Conservation (phyloP, 2,888 invertebrate species). For the Morinoia aosen region DNA sequence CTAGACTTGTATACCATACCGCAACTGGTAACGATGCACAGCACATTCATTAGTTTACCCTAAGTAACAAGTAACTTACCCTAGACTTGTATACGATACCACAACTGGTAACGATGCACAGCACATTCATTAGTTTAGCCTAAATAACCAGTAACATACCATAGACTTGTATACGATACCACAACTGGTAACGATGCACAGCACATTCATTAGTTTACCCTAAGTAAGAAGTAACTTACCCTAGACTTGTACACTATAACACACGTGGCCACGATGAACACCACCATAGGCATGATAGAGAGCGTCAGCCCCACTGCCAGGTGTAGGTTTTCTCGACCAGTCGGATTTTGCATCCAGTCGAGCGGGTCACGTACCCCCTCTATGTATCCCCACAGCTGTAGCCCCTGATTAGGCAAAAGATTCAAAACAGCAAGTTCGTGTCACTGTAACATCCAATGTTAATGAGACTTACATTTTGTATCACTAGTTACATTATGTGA, state of each 20-base stretch:
- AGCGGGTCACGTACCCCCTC: slow-evolving; percentile 55
- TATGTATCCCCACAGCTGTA: slow-evolving; percentile 59
- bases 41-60: not conserved
- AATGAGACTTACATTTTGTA: too few species aligned
- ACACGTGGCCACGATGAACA: slow-evolving; percentile 24
- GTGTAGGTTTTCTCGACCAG: slow-evolving; percentile 28
- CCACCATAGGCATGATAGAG: slow-evolving; percentile 33
- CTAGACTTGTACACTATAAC: not conserved
- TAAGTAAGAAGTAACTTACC: not conserved
- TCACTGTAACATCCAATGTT: too few species aligned
- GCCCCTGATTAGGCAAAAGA: not conserved
- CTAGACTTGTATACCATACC: not conserved
- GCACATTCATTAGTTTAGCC: not conserved
- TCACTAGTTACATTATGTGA: too few species aligned
- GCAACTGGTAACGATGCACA: not conserved
- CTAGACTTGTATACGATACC: not conserved
- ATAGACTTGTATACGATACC: not conserved
- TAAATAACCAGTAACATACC: not conserved
- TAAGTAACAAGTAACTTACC: not conserved
- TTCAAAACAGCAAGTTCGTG: too few species aligned
- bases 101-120: not conserved
- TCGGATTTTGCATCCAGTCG: slow-evolving; percentile 27
- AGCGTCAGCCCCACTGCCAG: slow-evolving; percentile 34
- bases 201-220: not conserved
- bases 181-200: not conserved